Conservation (phyloP, 2,888 invertebrate genomes). For the Neoscelio sp. region DNA sequence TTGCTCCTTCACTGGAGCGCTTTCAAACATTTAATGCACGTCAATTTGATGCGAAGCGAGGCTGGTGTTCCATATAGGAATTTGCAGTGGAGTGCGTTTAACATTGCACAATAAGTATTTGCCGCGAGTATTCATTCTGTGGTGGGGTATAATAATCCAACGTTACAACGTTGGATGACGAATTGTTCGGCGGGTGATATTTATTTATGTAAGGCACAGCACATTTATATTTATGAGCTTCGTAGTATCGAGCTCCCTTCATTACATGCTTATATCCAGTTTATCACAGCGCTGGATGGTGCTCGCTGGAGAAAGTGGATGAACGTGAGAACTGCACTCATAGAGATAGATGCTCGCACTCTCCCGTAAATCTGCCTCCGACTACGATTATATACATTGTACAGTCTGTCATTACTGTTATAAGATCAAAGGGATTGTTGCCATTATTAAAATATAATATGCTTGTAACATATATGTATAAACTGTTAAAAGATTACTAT, state of each 20-base stretch:
- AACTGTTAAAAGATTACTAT: no score
- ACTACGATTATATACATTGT: neutral
- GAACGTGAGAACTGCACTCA: constrained; percentile 78
- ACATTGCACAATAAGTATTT: no score
- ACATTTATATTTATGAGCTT: constrained; percentile 41
- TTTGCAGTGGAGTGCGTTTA: no score
- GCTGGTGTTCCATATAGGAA: no score
- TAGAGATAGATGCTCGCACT: constrained; percentile 54
- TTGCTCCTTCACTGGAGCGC: no score
- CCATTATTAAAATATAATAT: constrained; percentile 11
- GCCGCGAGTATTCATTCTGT: no score
- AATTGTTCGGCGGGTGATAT: constrained; percentile 22
- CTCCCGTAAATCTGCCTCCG: constrained; percentile 36
- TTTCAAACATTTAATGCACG: no score
- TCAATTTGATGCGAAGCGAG: no score
- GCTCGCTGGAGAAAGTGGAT: constrained; percentile 79
- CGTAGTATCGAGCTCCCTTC: constrained; percentile 12
- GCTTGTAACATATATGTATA: no score
- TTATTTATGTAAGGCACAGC: constrained; percentile 31
- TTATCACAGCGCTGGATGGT: constrained; percentile 1
- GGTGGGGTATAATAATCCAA: constrained; percentile 12
- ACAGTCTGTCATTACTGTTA: constrained; percentile 3
- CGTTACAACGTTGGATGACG: constrained; percentile 8
- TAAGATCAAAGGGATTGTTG: neutral
- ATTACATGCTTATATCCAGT: constrained; percentile 13